These are phyloP conservation scores for Sus scrofa DNA, from an alignment of 2,113 vertebrate genomes.

Conservation along the genomic window T2T-Sscrofa CM000813.6:13744001-13744500, in stretches of 20 bases:
- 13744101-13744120: neutral
- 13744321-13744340: neutral
- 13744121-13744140: neutral
- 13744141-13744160: neutral
- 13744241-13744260: neutral
- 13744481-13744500: neutral
- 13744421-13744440: neutral
- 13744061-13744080: neutral
- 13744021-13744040: neutral
- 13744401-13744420: neutral
- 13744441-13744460: accelerated
- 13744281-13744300: neutral
- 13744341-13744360: neutral
- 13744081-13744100: neutral
- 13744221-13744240: neutral
- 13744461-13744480: neutral
- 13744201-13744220: neutral
- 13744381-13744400: neutral
- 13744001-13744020: neutral
- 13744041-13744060: neutral
- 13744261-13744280: accelerated
- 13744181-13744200: neutral
- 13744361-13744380: neutral
- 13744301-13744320: neutral
- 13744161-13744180: neutral